A percentile compares a stretch with the other conserved stretches of the same genome.
Evolutionary conservation across 2,888 invertebrate species (phyloP).

Genomic region (Leptinotarsa peninsularis): DNA sequence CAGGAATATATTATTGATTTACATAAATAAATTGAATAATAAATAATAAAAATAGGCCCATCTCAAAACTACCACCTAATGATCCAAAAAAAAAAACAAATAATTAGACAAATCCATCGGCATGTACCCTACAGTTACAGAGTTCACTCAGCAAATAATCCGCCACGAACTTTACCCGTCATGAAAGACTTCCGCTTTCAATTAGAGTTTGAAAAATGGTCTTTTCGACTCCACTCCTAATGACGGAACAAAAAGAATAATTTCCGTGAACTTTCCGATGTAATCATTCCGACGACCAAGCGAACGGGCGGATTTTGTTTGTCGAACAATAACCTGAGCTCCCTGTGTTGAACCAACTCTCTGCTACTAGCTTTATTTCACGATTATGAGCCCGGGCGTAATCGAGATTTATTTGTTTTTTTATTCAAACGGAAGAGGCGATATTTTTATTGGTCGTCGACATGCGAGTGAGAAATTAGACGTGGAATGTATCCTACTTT

Average conservation of each 20-base stretch:
- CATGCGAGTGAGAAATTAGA: conserved; percentile 3
- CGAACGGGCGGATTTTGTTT: conserved; percentile 9
- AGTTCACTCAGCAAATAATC: neutral
- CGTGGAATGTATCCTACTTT: neutral
- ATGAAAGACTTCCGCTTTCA: conserved; percentile 6
- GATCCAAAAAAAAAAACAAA: no score
- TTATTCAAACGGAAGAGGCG: conserved; percentile 7
- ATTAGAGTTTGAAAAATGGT: conserved; percentile 12
- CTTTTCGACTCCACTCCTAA: neutral
- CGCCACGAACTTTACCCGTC: neutral
- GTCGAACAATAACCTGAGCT: conserved; percentile 18
- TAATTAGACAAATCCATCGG: no score
- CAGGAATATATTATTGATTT: no score
- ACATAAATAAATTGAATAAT: no score
- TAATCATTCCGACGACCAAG: conserved; percentile 13
- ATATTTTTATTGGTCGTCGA: conserved; percentile 14
- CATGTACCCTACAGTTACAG: neutral
- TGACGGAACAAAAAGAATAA: conserved; percentile 10
- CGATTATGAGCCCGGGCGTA: conserved; percentile 11
- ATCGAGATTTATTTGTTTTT: conserved; percentile 17
- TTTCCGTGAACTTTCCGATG: conserved; percentile 6
- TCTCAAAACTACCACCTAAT: no score
- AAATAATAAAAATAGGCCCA: no score
- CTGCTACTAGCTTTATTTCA: conserved; percentile 1
- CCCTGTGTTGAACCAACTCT: conserved; percentile 7